Conservation (phyloP, 2,888 invertebrate species). For the Epiblema foenella region DNA sequence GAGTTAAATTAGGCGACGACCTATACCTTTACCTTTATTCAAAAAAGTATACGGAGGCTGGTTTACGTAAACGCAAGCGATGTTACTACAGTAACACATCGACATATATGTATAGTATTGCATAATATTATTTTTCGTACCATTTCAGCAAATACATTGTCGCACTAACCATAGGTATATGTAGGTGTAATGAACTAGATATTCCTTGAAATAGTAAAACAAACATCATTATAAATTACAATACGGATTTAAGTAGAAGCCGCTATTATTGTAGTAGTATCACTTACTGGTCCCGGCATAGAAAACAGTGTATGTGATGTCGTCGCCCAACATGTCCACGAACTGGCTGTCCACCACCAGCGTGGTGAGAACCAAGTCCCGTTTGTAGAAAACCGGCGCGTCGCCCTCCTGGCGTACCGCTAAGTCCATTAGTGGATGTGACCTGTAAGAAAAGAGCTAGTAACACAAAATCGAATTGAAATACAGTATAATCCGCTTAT, state of each 20-base stretch:
- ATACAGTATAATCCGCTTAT: too few relatives aligned
- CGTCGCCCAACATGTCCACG: constrained; percentile 81
- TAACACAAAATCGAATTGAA: constrained; percentile 13
- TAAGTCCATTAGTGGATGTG: constrained; percentile 90
- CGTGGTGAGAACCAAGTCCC: constrained; percentile 86
- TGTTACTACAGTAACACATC: too few relatives aligned
- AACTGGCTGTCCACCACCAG: constrained; percentile 86
- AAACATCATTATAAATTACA: too few relatives aligned
- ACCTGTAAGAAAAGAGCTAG: constrained; percentile 59
- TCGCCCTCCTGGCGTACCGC: constrained; percentile 87
- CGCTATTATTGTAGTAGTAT: neutral
- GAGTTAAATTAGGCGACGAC: too few relatives aligned
- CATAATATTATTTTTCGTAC: too few relatives aligned
- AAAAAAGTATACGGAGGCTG: too few relatives aligned
- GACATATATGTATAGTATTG: neutral
- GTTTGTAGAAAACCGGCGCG: constrained; percentile 86
- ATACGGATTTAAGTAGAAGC: too few relatives aligned
- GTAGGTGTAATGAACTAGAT: too few relatives aligned
- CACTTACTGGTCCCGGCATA: constrained; percentile 86
- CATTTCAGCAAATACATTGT: too few relatives aligned
- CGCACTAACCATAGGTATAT: too few relatives aligned
- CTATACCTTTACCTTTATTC: too few relatives aligned
- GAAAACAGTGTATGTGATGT: constrained; percentile 84
- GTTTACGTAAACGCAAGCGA: neutral
- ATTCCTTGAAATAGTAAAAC: too few relatives aligned